These are phyloP conservation scores for Conchocele bisecta DNA, from an alignment of 2,888 invertebrate genomes.

Conservation along the genomic window DNA sequence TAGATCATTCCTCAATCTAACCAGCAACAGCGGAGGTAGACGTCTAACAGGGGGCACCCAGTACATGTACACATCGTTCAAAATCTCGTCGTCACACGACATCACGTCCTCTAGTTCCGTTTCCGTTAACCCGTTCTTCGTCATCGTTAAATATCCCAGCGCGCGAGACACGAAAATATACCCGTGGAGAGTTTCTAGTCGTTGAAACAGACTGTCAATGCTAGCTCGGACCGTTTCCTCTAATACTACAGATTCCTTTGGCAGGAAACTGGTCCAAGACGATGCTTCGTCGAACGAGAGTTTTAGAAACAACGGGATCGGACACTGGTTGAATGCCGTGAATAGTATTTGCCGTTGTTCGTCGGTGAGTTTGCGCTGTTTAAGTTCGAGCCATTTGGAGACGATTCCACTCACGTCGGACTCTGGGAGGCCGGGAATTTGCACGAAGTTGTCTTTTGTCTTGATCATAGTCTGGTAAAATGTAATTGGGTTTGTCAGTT, in stretches of 20 bases:
- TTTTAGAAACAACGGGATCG: slow-evolving; percentile 75
- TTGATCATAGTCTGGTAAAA: slow-evolving; percentile 39
- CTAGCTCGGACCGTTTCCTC: slow-evolving; percentile 66
- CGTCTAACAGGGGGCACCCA: slow-evolving; percentile 78
- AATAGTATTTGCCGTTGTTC: slow-evolving; percentile 64
- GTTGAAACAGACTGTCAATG: slow-evolving; percentile 66
- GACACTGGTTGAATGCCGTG: slow-evolving; percentile 64
- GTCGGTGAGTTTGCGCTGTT: slow-evolving; percentile 63
- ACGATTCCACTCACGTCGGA: slow-evolving; percentile 70
- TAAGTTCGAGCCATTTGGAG: slow-evolving; percentile 68
- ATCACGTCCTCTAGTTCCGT: slow-evolving; percentile 76
- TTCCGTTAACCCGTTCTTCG: slow-evolving; percentile 70
- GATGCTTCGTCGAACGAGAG: slow-evolving; percentile 76
- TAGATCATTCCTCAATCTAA: slow-evolving; percentile 75
- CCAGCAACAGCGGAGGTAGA: slow-evolving; percentile 78
- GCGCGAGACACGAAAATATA: slow-evolving; percentile 72
- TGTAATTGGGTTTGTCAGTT: too few species aligned
- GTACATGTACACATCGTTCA: slow-evolving; percentile 77
- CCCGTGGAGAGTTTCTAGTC: slow-evolving; percentile 75
- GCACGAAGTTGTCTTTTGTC: slow-evolving; percentile 54
- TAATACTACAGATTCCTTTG: slow-evolving; percentile 53
- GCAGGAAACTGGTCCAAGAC: slow-evolving; percentile 75
- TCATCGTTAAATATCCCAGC: slow-evolving; percentile 74
- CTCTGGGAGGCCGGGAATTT: slow-evolving; percentile 61
- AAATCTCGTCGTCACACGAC: slow-evolving; percentile 75